These are phyloP conservation scores for Eupithecia dodoneata DNA, from an alignment of 2,888 invertebrate genomes.

Conservation along the genomic window DNA sequence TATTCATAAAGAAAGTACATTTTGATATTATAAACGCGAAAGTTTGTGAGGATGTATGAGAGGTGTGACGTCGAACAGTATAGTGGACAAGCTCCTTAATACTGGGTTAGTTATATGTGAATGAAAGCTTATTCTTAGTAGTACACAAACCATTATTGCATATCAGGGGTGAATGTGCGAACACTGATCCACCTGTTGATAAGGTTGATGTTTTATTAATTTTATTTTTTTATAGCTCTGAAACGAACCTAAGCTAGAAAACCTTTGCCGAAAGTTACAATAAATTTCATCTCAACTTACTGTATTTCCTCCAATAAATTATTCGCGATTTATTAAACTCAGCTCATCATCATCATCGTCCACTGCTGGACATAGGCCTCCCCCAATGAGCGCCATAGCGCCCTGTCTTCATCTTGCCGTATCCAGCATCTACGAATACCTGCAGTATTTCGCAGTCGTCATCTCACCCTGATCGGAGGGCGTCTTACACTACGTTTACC, in stretches of 20 bases:
- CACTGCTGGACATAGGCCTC: too few species aligned
- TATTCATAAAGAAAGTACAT: background rate
- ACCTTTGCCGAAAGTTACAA: background rate
- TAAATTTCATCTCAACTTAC: background rate
- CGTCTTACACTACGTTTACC: too few species aligned
- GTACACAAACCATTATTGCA: constrained; percentile 69
- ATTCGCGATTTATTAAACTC: background rate
- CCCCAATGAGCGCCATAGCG: too few species aligned
- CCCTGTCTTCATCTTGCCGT: too few species aligned
- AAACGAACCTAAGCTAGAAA: background rate
- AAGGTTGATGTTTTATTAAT: constrained; percentile 31
- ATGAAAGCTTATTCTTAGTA: constrained; percentile 7
- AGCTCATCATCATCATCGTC: too few species aligned
- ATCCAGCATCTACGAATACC: too few species aligned
- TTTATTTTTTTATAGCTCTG: background rate
- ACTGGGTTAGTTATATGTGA: constrained; percentile 1
- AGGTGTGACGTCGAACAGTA: background rate
- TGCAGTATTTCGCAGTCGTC: too few species aligned
- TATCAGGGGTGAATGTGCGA: constrained; percentile 66
- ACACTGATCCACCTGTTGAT: constrained; percentile 74
- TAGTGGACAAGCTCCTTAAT: background rate
- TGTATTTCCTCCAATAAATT: background rate
- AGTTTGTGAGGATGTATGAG: too few species aligned
- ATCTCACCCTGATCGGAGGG: too few species aligned
- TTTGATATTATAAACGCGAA: too few species aligned